Evolutionary conservation across 1,140 invertebrate genomes (phyloP), one percentile per base, ranked within the genome.

Genomic region (Ericerus pela): DNA sequence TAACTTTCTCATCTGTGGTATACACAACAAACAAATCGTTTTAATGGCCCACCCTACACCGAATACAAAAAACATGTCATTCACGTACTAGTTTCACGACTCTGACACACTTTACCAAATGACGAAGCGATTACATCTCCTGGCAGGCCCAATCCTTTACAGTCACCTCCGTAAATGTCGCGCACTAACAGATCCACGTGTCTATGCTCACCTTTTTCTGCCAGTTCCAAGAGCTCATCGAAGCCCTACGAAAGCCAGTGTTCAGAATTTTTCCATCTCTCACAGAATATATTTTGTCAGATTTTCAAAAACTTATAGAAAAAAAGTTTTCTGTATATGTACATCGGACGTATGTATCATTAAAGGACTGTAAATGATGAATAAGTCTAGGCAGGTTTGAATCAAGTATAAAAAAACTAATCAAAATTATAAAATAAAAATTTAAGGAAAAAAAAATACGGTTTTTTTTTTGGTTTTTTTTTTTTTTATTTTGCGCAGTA

Each of bases 81-180:
- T 51, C 28, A 53, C 12, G 18, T 55, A 60, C 60, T 57, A 30
- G 28, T 29, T 37, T 60, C 58, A 26, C 58, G 58, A 30, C 59
- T 62, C 20, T 59, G 58, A 53, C 62, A 63, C 20, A 66, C 77
- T 69, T 84, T 84, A 2, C 83, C 84, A 72, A 87, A 85, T 58
- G 81, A 82, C 28, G 81, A 81, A 24, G 84, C 84, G 61, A 85
- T 82, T n/a, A 85, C 64, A 63, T 85, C 82, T 27, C 75, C 78
- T 26, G 77, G 69, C 22, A 86, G 69, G 11, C 79, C 79, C 58
- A 82, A 72, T 0, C 60, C 63, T 2, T 67, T 68, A 63, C 76
- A 77, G 68, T 79, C 79, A 4, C 79, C 78, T 1, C 82, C 82
- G 65, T 85, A 85, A 60, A 86, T 85, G 63, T 87, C 84, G 65